Base-by-base conservation (phyloP, 2,797 vertebrate species). In the Sphenodon punctatus region DNA sequence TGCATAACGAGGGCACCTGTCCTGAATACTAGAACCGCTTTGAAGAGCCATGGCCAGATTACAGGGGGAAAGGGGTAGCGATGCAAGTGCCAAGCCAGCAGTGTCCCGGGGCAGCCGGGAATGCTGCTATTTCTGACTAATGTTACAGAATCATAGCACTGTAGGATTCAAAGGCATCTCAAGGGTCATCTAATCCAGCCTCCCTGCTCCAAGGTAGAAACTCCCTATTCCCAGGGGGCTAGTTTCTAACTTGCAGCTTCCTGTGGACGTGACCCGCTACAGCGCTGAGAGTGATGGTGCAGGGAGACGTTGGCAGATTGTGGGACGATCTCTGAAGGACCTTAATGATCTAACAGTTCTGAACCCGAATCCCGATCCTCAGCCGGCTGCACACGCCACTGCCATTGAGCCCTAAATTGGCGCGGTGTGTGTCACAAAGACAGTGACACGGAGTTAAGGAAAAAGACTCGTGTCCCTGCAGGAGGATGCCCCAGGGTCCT, bases 241-340 rank as follows among this genome's bases (percentile, higher is more conserved):
- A n/a, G n/a, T 0, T 0, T 1, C n/a, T 30, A 78, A 3, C 4
- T 20, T 34, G 60, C 32, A 43, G 3, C 70, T 46, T 43, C 22
- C 43, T 76, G 48, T 32, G 65, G 8, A 6, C 75, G 32, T 32
- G n/a, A 39, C 34, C 7, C 79, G 49, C 23, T 51, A 30, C 3
- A 38, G 30, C 53, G 56, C 32, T 53, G 56, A 11, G 10, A 58
- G 32, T 34, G 55, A 56, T 5, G 5, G 12, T 53, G 32, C 32
- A 34, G 17, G 32, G 30, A 56, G 34, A 30, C 10, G 32, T 34
- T 19, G 34, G 22, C 30, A 22, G n/a, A 66, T 20, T 6, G 2
- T 13, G 7, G 55, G 0, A 1, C 14, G 61, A 27, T 27, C 45
- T 27, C 75, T 60, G 25, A 5, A 19, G 36, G 51, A 53, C 23